phyloP scores from a whole-genome alignment of 2,113 vertebrate genomes.

The Cyprinodon tularosa region DNA sequence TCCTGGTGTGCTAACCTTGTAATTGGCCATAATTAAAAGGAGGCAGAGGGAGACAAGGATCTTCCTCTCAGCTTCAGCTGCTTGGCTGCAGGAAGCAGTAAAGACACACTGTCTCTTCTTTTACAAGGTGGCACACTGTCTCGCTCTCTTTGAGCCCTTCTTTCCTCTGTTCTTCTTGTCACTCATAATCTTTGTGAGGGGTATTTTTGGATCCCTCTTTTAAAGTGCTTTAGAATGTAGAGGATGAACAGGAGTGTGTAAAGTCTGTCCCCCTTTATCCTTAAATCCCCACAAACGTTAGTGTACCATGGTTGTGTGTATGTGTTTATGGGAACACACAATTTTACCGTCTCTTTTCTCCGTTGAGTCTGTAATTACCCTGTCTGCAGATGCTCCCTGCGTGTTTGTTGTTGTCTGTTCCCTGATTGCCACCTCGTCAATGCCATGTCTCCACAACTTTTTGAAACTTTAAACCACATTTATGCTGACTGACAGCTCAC shows the following conservation, averaged over 20 bases:
- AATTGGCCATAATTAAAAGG: constrained; percentile 83
- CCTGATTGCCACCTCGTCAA: constrained; percentile 32
- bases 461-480: constrained; percentile 9
- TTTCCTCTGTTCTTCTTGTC: constrained; percentile 58
- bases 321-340: constrained; percentile 19
- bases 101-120: constrained; percentile 74
- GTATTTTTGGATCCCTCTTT: constrained; percentile 56
- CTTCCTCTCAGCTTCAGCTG: constrained; percentile 71
- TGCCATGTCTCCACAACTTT: constrained; percentile 36
- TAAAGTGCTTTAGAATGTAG: constrained; percentile 15
- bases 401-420: constrained; percentile 65
- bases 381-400: constrained; percentile 56
- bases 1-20: constrained; percentile 76
- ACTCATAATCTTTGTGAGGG: constrained; percentile 61
- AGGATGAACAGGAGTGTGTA: constrained; percentile 41
- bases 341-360: constrained; percentile 52
- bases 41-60: constrained; percentile 67
- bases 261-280: constrained; percentile 62
- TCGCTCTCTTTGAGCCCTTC: constrained; percentile 61
- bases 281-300: constrained; percentile 38
- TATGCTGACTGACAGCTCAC: constrained; percentile 12
- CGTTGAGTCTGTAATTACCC: constrained; percentile 69
- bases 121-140: constrained; percentile 71
- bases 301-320: constrained; percentile 13
- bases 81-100: constrained; percentile 75